phyloP scores from a whole-genome alignment of 2,888 invertebrate species.

The Chymomyza caudatula region DNA sequence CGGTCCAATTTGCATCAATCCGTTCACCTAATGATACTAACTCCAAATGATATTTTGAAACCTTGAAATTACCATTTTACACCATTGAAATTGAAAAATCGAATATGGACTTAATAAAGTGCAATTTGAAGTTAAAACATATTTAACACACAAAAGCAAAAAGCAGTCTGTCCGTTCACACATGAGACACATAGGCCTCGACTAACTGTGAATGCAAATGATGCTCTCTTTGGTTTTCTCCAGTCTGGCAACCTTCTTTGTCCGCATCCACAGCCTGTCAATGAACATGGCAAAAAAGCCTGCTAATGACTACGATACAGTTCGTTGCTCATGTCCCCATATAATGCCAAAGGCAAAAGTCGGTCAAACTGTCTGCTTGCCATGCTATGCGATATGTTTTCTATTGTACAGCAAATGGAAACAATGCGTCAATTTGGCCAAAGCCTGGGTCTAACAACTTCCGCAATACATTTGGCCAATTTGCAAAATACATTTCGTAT shows the following conservation, averaged over 20 bases:
- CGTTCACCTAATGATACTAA: too few relatives aligned
- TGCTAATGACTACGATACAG: constrained; percentile 1
- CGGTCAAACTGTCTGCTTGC: constrained; percentile 45
- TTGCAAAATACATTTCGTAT: constrained; percentile 54
- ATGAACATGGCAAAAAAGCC: background rate
- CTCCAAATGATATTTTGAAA: too few relatives aligned
- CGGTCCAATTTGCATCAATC: too few relatives aligned
- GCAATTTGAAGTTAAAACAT: background rate
- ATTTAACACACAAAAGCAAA: background rate
- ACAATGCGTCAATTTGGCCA: background rate
- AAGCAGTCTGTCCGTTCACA: background rate
- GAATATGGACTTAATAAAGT: background rate
- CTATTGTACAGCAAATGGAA: background rate
- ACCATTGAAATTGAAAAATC: background rate
- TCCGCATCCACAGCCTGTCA: background rate
- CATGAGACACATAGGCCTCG: background rate
- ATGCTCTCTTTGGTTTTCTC: background rate
- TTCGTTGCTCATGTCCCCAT: background rate
- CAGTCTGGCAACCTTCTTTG: background rate
- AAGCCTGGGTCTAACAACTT: constrained; percentile 51
- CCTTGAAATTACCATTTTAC: background rate
- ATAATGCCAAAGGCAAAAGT: constrained; percentile 55
- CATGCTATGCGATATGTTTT: background rate
- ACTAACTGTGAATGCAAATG: background rate
- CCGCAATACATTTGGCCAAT: constrained; percentile 68